Percentiles rank a stretch among this genome's conserved stretches.
Evolutionary conservation across 1,140 invertebrate genomes (phyloP).

Genomic region (Musca domestica): DNA sequence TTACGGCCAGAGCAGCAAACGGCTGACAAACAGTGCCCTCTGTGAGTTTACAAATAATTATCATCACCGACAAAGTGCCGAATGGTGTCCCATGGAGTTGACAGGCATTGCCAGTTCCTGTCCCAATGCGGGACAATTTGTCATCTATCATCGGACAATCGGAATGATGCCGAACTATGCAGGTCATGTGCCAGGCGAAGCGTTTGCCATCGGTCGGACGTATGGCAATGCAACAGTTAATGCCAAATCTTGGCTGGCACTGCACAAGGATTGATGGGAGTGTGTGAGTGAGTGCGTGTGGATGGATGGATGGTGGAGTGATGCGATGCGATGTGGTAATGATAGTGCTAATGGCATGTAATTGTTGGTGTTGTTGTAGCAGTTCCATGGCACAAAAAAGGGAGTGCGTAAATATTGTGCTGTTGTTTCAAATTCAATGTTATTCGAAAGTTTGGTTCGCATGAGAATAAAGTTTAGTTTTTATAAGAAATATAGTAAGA

Average conservation of each 20-base stretch:
- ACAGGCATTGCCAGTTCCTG: slow-evolving; percentile 37
- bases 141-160: slow-evolving; percentile 68
- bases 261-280: slow-evolving; percentile 34
- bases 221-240: slow-evolving; percentile 68
- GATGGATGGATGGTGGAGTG: not conserved
- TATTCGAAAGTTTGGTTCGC: no score
- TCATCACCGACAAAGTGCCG: slow-evolving; percentile 56
- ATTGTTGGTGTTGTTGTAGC: no score
- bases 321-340: no score
- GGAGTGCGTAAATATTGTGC: no score
- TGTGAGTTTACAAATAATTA: slow-evolving; percentile 71
- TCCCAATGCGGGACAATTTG: slow-evolving; percentile 57
- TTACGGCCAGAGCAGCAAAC: slow-evolving; percentile 63
- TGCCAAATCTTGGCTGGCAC: slow-evolving; percentile 65
- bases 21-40: slow-evolving; percentile 62
- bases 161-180: slow-evolving; percentile 71
- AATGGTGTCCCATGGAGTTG: slow-evolving; percentile 66
- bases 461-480: no score
- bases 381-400: no score
- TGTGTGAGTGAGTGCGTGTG: not conserved
- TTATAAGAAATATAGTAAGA: no score
- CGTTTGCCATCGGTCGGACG: slow-evolving; percentile 66
- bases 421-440: no score
- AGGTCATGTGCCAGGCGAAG: slow-evolving; percentile 69
- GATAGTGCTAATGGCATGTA: no score